phyloP scores from a whole-genome alignment of 2,797 vertebrate genomes.

The Lepilemur ruficaudatus region DNA sequence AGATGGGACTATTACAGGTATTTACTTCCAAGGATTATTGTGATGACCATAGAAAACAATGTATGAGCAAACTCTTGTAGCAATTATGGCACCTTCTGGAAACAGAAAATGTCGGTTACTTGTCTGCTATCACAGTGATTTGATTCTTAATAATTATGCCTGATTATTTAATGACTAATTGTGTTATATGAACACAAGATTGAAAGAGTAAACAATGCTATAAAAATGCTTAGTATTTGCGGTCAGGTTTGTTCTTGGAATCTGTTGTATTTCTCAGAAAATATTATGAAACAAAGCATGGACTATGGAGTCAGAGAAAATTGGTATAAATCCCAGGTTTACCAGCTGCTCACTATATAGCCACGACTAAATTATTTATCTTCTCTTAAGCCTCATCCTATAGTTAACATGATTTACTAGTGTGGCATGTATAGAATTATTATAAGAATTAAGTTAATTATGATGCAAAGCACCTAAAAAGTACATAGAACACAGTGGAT shows the following conservation, averaged over 20 bases:
- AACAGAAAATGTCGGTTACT: background rate
- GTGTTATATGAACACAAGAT: background rate
- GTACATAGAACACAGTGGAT: background rate
- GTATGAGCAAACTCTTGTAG: background rate
- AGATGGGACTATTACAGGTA: background rate
- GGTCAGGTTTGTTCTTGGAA: background rate
- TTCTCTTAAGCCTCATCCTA: background rate
- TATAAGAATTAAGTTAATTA: background rate
- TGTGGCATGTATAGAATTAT: background rate
- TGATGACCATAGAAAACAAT: background rate
- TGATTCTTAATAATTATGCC: background rate
- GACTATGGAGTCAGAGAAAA: background rate
- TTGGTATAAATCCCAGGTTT: background rate
- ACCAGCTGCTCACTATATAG: background rate
- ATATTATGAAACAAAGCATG: background rate
- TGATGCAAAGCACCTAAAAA: background rate
- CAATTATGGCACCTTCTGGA: background rate
- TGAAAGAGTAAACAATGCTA: background rate
- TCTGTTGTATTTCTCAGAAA: background rate
- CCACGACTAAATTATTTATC: background rate
- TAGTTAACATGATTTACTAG: background rate
- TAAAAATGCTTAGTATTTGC: background rate
- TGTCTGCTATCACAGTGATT: background rate
- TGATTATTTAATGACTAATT: background rate
- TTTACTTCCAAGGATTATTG: background rate